A percentile compares a stretch with the other conserved stretches of the same genome.
These are phyloP conservation scores for Hartigia nigra DNA, from an alignment of 2,888 invertebrate species.

Conservation along the genomic window DNA sequence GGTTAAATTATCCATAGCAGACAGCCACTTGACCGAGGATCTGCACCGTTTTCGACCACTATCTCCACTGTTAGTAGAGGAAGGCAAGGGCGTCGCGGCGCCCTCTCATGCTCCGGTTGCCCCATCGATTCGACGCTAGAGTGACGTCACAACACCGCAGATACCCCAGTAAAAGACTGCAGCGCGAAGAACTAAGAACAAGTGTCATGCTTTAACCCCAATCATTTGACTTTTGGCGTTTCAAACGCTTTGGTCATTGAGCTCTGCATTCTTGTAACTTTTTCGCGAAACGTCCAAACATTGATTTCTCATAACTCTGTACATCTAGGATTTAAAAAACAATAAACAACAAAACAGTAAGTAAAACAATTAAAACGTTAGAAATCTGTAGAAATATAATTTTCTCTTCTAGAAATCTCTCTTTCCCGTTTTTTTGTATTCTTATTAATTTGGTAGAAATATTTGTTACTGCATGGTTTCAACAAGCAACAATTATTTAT, in stretches of 20 bases:
- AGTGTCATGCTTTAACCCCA: conserved; percentile 47
- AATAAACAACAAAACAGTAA: neutral
- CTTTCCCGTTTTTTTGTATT: neutral
- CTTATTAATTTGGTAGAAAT: neutral
- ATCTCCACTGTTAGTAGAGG: neutral
- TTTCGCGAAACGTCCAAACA: neutral
- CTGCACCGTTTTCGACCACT: neutral
- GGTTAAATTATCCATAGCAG: neutral
- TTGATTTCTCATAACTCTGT: neutral
- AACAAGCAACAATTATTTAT: neutral
- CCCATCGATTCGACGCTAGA: conserved; percentile 44
- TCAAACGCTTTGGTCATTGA: neutral
- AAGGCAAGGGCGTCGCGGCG: conserved; percentile 33
- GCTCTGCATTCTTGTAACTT: neutral
- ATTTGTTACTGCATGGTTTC: neutral
- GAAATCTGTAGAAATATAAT: neutral
- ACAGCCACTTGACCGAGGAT: neutral
- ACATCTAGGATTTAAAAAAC: neutral
- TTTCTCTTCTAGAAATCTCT: neutral
- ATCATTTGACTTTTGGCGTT: conserved; percentile 25
- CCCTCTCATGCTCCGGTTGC: conserved; percentile 10
- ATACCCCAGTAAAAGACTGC: conserved; percentile 33
- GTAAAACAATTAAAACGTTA: neutral
- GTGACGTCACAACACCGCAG: conserved; percentile 44
- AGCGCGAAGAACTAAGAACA: conserved; percentile 24